Conservation (phyloP, 2,797 vertebrate genomes). For the Sandelia bainsii region DNA sequence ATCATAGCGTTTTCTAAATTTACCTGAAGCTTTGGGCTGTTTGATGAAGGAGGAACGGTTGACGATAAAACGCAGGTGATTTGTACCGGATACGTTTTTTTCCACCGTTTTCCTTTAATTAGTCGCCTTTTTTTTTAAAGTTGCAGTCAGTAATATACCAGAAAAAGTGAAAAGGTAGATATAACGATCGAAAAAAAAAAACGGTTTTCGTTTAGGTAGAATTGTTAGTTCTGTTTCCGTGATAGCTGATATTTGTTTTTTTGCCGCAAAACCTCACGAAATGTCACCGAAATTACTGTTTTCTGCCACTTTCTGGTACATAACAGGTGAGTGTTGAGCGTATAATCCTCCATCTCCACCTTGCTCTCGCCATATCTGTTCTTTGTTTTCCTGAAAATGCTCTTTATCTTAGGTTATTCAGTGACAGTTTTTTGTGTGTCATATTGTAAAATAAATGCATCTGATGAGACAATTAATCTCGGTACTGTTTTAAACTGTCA, state of each 20-base stretch:
- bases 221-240: background rate
- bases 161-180: background rate
- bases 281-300: constrained; percentile 40
- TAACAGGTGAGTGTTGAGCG: constrained; percentile 65
- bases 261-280: background rate
- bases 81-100: background rate
- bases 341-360: rapidly evolving
- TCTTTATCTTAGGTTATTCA: background rate
- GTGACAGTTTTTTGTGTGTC: rapidly evolving
- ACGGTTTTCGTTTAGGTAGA: too few species aligned
- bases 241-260: too few species aligned
- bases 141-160: rapidly evolving
- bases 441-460: too few species aligned
- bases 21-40: rapidly evolving
- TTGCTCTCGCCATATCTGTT: background rate
- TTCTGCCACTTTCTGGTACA: constrained; percentile 25
- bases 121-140: background rate
- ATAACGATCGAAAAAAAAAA: background rate
- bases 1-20: background rate
- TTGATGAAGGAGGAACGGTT: background rate
- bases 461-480: too few species aligned
- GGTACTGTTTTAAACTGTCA: too few species aligned
- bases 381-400: constrained; percentile 11
- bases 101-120: background rate
- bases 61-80: background rate